Evolutionary conservation across 2,797 vertebrate genomes (phyloP), one percentile per base, ranked within the genome.

Genomic region (Champsocephalus gunnari): DNA sequence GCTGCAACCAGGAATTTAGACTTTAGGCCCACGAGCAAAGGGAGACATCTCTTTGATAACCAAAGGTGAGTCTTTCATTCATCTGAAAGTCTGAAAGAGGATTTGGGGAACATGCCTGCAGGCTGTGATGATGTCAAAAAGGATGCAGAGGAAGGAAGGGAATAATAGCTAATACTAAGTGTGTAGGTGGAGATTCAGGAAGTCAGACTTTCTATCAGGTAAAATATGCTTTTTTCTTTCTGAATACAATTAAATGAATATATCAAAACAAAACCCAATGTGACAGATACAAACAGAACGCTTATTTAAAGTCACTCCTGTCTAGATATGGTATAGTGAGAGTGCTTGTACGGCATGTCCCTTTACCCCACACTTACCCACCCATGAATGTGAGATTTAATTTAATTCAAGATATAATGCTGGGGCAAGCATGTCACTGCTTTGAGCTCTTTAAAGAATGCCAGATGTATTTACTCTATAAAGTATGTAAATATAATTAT

Each of bases 311-410:
- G 56, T 75, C 75, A 71, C 58, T 72, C 65, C 74, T 62, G 64
- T 73, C n/a, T 73, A 53, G 41, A 56, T 63, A 49, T 82, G 67
- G 4, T 70, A 41, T 71, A 57, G 67, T 83, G 4, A 41, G 66
- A 78, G 41, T 73, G 77, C 62, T 80, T 62, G 55, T 75, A 49
- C 3, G 63, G 82, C 83, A 85, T 86, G 84, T 66, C 73, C 45
- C 65, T 75, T 79, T 48, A 75, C 69, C 70, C 63, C 10, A 4
- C 77, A 80, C 66, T 54, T 62, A 74, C 79, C 76, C 86, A 77
- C 74, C 79, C 80, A 84, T 73, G 86, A 91, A 92, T 92, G 88
- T 88, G 80, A 89, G 64, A 85, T 83, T 41, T 45, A 44, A 64
- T 69, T 86, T 66, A 79, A 65, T 63, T 81, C 44, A 72, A 66